phyloP scores from a whole-genome alignment of 2,888 invertebrate species.

The Flexamia atlantica region DNA sequence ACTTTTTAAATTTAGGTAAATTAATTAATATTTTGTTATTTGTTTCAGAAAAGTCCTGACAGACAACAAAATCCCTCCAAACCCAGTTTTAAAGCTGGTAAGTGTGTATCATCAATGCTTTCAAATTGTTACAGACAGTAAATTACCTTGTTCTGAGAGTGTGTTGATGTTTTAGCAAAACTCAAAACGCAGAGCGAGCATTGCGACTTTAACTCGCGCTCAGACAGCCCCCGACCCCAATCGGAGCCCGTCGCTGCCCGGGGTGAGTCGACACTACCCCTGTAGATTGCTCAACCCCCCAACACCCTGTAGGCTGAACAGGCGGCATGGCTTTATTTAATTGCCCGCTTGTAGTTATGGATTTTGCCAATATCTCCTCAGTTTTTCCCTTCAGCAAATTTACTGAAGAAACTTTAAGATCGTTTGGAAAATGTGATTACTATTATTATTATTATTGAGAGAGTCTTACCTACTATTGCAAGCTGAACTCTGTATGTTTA shows the following conservation, averaged over 20 bases:
- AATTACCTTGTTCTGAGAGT: conserved; percentile 6
- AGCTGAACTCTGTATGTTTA: no score
- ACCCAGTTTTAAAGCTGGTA: conserved; percentile 60
- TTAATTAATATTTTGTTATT: no score
- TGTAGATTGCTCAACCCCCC: background rate
- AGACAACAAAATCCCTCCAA: conserved; percentile 60
- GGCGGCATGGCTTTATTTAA: conserved; percentile 17
- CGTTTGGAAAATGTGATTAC: no score
- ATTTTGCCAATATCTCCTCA: no score
- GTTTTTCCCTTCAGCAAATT: no score
- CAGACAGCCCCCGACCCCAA: conserved; percentile 63
- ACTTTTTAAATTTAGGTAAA: no score
- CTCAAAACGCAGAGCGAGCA: conserved; percentile 68
- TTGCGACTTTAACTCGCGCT: conserved; percentile 67
- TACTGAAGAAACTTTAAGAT: no score
- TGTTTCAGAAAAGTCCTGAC: conserved; percentile 62
- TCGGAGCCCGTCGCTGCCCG: conserved; percentile 54
- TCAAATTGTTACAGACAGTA: background rate
- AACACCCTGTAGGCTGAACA: background rate
- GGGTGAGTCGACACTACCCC: conserved; percentile 60
- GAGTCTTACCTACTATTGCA: no score
- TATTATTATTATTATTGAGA: no score
- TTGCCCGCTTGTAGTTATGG: background rate
- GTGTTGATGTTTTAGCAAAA: conserved; percentile 61
- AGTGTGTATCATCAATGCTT: conserved; percentile 35